phyloP scores from a whole-genome alignment of 2,113 vertebrate genomes.

The Seriola dumerili region DNA sequence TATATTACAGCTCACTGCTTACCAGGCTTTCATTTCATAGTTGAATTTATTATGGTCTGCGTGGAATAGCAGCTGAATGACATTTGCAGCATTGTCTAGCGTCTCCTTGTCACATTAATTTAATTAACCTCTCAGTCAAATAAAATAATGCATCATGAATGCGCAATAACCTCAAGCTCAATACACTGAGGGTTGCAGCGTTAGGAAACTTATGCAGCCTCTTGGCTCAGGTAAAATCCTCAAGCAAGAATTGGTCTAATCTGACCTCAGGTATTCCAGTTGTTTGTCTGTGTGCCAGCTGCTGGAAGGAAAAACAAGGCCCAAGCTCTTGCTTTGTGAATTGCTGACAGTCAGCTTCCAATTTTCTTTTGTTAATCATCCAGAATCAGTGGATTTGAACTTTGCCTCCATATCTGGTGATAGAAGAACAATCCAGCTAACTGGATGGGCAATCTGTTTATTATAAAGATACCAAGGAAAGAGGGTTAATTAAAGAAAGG shows the following conservation, averaged over 20 bases:
- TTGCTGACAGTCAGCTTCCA: conserved; percentile 40
- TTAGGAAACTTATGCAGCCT: conserved; percentile 18
- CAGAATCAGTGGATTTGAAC: conserved; percentile 38
- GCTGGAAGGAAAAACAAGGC: conserved; percentile 15
- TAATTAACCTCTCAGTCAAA: conserved; percentile 70
- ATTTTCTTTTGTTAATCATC: conserved; percentile 43
- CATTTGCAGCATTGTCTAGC: conserved; percentile 69
- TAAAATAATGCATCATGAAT: conserved; percentile 61
- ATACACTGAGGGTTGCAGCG: conserved; percentile 24
- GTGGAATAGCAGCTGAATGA: conserved; percentile 62
- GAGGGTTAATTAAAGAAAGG: background rate
- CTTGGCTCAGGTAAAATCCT: conserved; percentile 22
- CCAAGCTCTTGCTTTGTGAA: conserved; percentile 22
- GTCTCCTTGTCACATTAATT: conserved; percentile 68
- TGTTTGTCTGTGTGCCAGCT: conserved; percentile 54
- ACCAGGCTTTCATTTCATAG: conserved; percentile 60
- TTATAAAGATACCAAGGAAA: background rate
- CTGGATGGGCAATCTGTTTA: conserved; percentile 13
- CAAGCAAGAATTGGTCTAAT: conserved; percentile 24
- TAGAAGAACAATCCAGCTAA: background rate
- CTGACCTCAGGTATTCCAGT: conserved; percentile 54
- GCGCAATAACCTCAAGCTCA: conserved; percentile 43
- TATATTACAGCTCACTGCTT: conserved; percentile 37
- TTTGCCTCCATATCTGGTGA: conserved; percentile 19
- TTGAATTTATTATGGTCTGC: conserved; percentile 60